Base-by-base conservation (phyloP, 2,113 vertebrate species). In the Lutjanus erythropterus region DNA sequence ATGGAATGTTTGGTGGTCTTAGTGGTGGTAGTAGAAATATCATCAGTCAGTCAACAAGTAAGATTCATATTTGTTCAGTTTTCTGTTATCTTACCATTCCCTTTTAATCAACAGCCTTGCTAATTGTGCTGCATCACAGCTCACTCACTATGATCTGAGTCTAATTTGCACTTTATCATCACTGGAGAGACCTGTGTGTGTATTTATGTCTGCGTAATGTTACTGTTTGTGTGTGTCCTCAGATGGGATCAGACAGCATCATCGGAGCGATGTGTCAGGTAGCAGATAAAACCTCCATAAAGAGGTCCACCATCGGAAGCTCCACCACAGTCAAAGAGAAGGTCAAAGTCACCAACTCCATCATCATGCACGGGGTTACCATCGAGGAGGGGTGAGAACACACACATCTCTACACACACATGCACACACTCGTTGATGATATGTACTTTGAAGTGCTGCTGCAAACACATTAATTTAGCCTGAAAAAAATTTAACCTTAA, bases 341-440 rank as follows among this genome's bases (percentile, higher is more conserved):
- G 95, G 97, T 97, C 80, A 97, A 97, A 94, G 93, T 99, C 85
- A 95, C 94, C 78, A 98, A 96, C 92, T 99, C 97, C 72, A 96
- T 99, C 93, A 95, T 99, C 88, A 99, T 99, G 98, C 97, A 97
- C 64, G 96, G 95, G 21, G 97, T 99, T 85, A 98, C 95, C 19
- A 94, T 99, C 64, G 96, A 99, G 72, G 98, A 99, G 90, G 97
- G 97, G 98, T 99, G 95, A 84, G 97, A 72, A 83, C 75, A 88
- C 65, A 72, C 74, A 60, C 60, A 62, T 58, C 62, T 65, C 25
- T 61, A 49, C 53, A 80, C 39, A 84, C 70, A 46, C 46, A 23
- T 33, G 33, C 31, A 78, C 39, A 62, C 42, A 74, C 78, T 61
- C 10, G 67, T 74, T 72, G 41, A 42, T 59, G 44, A 61, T 12